phyloP scores from a whole-genome alignment of 2,888 invertebrate species.

The Aleiodes alternator region DNA sequence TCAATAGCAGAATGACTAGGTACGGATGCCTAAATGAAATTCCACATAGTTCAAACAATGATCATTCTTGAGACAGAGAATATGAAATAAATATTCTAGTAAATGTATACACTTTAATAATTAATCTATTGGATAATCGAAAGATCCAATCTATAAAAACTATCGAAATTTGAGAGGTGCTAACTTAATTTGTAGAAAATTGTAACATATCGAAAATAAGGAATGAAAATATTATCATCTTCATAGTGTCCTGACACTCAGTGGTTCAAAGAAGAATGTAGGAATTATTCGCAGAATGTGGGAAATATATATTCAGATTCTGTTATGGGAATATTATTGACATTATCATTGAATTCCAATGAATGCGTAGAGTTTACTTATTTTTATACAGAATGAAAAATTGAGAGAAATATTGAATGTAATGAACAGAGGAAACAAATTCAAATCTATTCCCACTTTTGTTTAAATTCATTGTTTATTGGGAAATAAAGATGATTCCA shows the following conservation, averaged over 20 bases:
- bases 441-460: slow-evolving; percentile 13
- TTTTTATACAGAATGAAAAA: slow-evolving; percentile 62
- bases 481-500: background rate
- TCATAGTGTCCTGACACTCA: slow-evolving; percentile 14
- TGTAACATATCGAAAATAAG: background rate
- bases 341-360: slow-evolving; percentile 58
- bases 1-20: background rate
- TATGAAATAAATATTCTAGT: slow-evolving; percentile 1
- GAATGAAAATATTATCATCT: slow-evolving; percentile 1
- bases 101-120: slow-evolving; percentile 13
- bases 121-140: background rate
- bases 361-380: slow-evolving; percentile 66
- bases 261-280: slow-evolving; percentile 24
- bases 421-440: background rate
- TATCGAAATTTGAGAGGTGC: slow-evolving; percentile 31
- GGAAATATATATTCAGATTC: slow-evolving; percentile 45
- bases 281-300: slow-evolving; percentile 8
- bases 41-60: background rate
- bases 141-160: background rate
- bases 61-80: slow-evolving; percentile 2
- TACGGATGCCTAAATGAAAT: slow-evolving; percentile 10
- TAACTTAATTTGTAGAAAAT: slow-evolving; percentile 15
- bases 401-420: slow-evolving; percentile 14
- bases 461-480: slow-evolving; percentile 8
- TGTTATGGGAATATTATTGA: slow-evolving; percentile 27